A percentile compares a stretch with the other conserved stretches of the same genome.
Conservation (phyloP, 2,888 invertebrate species). For the Hedychridium roseum region DNA sequence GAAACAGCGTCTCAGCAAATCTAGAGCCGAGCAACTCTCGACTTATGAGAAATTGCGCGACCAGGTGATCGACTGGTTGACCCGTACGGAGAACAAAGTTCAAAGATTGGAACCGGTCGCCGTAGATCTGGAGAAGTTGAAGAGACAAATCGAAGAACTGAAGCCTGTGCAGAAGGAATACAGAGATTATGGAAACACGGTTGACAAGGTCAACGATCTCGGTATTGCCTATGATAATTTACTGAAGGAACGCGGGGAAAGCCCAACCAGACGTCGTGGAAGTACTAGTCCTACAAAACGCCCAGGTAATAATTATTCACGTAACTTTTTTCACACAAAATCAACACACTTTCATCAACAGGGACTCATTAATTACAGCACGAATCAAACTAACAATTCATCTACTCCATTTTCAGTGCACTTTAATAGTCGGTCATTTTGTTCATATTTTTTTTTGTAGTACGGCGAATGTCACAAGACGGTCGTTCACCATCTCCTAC, state of each 20-base stretch:
- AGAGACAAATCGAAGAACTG: conserved; percentile 83
- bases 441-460: conserved; percentile 62
- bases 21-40: conserved; percentile 83
- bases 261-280: conserved; percentile 76
- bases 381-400: too few species aligned
- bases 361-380: too few species aligned
- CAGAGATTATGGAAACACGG: conserved; percentile 82
- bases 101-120: conserved; percentile 84
- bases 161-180: conserved; percentile 89
- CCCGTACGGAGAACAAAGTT: conserved; percentile 79
- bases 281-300: conserved; percentile 87
- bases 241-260: conserved; percentile 80
- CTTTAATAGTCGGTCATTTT: conserved; percentile 34
- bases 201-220: conserved; percentile 91
- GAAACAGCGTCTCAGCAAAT: conserved; percentile 82
- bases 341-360: not conserved
- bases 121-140: conserved; percentile 84
- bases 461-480: conserved; percentile 74
- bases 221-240: conserved; percentile 87
- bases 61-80: conserved; percentile 87
- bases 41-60: conserved; percentile 86
- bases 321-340: not conserved
- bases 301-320: conserved; percentile 64
- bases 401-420: conserved; percentile 40
- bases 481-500: conserved; percentile 85